phyloP scores from a whole-genome alignment of 2,113 vertebrate species.

The Bujurquina vittata region DNA sequence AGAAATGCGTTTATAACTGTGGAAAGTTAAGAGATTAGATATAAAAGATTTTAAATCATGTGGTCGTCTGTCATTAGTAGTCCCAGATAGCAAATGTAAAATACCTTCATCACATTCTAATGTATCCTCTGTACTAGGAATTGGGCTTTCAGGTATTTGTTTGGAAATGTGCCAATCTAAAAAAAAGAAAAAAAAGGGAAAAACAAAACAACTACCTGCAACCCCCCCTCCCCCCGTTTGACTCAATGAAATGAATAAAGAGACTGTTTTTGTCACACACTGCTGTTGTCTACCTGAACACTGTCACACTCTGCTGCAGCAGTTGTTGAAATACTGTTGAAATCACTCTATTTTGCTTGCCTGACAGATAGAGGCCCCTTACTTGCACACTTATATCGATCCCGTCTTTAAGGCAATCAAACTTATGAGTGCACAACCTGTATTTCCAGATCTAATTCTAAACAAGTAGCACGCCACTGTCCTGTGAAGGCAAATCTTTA shows the following conservation, averaged over 20 bases:
- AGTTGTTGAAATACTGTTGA: slow-evolving; percentile 15
- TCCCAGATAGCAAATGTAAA: not conserved
- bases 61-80: not conserved
- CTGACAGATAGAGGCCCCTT: slow-evolving; percentile 15
- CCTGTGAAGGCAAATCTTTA: not conserved
- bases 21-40: not conserved
- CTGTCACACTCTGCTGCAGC: not conserved
- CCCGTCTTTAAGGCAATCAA: not conserved
- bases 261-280: slow-evolving; percentile 3
- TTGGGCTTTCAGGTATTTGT: not conserved
- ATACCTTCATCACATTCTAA: not conserved
- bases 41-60: not conserved
- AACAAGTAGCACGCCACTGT: not conserved
- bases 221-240: too few species aligned
- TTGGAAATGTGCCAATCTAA: not conserved
- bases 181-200: too few species aligned
- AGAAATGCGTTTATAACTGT: not conserved
- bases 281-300: not conserved
- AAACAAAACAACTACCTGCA: not conserved
- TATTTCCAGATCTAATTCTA: slow-evolving; percentile 13
- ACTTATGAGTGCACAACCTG: not conserved
- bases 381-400: not conserved
- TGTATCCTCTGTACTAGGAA: not conserved
- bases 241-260: slow-evolving; percentile 8
- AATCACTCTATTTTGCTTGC: slow-evolving; percentile 21